Evolutionary conservation across 2,888 invertebrate species (phyloP).

Genomic region (Diabrotica balteata): DNA sequence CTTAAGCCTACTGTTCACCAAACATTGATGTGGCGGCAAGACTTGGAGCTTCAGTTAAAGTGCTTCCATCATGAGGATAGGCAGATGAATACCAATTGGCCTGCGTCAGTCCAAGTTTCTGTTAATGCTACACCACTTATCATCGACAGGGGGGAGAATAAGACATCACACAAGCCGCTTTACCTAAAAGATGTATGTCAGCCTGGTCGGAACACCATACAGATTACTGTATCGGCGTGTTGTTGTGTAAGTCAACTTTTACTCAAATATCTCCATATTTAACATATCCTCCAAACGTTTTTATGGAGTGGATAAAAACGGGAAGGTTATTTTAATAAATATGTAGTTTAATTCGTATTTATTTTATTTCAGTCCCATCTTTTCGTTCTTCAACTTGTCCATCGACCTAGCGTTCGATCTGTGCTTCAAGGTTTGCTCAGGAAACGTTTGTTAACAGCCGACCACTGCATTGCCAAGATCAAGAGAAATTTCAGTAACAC

Average conservation of each 20-base stretch:
- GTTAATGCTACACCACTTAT: constrained; percentile 93
- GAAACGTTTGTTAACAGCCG: constrained; percentile 88
- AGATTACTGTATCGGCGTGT: constrained; percentile 95
- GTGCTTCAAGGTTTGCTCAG: constrained; percentile 90
- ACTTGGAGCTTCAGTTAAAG: constrained; percentile 93
- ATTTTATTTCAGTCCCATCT: constrained; percentile 86
- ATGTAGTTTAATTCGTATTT: constrained; percentile 34
- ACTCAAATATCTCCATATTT: not conserved
- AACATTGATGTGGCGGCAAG: constrained; percentile 95
- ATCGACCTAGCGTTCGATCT: constrained; percentile 93
- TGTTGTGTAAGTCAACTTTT: constrained; percentile 87
- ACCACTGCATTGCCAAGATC: constrained; percentile 93
- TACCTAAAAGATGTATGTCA: constrained; percentile 97
- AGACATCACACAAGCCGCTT: constrained; percentile 93
- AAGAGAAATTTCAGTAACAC: constrained; percentile 91
- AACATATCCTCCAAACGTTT: no score
- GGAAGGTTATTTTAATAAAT: no score
- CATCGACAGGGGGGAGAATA: constrained; percentile 94
- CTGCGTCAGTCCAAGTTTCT: constrained; percentile 86
- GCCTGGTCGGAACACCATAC: constrained; percentile 95
- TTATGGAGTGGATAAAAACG: no score
- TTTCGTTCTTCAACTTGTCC: constrained; percentile 95
- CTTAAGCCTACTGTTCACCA: constrained; percentile 94
- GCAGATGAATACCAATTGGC: constrained; percentile 98
- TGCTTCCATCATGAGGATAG: constrained; percentile 98